Conservation (phyloP, 23 tunicate species). For the Styela plicata region DNA sequence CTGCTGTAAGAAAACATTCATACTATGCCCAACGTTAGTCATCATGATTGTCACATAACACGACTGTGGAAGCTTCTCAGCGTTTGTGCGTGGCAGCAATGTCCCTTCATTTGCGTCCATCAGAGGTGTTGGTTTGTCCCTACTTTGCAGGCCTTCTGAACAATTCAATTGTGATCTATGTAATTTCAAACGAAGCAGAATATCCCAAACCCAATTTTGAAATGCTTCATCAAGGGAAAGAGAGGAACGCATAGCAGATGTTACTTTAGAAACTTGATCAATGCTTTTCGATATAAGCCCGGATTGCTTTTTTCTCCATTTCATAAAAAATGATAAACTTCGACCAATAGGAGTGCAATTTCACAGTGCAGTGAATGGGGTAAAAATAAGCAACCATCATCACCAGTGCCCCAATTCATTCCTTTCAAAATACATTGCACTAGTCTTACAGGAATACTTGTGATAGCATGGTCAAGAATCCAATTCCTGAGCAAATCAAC, state of each 20-base stretch:
- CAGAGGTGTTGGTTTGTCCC: constrained; percentile 5
- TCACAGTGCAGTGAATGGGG: constrained; percentile 52
- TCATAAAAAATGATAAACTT: constrained; percentile 41
- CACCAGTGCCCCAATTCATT: constrained; percentile 12
- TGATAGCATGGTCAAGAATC: constrained; percentile 36
- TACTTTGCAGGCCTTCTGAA: constrained; percentile 6
- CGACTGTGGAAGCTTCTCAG: constrained; percentile 39
- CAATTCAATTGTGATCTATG: constrained; percentile 28
- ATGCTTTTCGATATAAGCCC: constrained; percentile 64
- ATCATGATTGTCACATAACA: constrained; percentile 65
- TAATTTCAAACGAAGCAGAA: constrained; percentile 60
- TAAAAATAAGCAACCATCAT: constrained; percentile 29
- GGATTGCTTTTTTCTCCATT: constrained; percentile 30
- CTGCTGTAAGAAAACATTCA: constrained; percentile 64
- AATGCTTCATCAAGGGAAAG: constrained; percentile 50
- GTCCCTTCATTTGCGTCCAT: constrained; percentile 11
- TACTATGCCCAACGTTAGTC: constrained; percentile 72
- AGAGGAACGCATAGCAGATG: constrained; percentile 60
- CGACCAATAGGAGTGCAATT: constrained; percentile 62
- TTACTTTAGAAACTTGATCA: constrained; percentile 66
- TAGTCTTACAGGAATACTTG: constrained; percentile 39
- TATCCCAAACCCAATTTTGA: constrained; percentile 71
- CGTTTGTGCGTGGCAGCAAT: constrained; percentile 29
- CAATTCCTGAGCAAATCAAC: constrained; percentile 37
- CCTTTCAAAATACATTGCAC: constrained; percentile 59